A percentile compares a stretch with the other conserved stretches of the same genome.
These are phyloP conservation scores for Mongoloraphidia duomilia DNA, from an alignment of 2,888 invertebrate species.

Conservation along the genomic window DNA sequence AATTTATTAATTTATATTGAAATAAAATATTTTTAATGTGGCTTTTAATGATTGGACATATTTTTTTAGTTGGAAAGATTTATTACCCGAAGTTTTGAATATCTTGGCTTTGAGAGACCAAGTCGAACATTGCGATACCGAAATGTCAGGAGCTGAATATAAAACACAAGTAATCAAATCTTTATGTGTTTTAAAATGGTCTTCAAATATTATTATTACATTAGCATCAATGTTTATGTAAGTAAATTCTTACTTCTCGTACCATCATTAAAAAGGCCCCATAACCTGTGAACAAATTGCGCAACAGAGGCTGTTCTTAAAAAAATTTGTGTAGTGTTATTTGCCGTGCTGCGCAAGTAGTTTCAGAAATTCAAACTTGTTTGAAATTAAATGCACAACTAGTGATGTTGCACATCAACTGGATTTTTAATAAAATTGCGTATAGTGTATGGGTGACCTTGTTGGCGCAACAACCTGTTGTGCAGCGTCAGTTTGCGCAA, in stretches of 20 bases:
- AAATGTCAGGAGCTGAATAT: conserved; percentile 42
- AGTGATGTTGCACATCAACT: too few species aligned
- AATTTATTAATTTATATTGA: conserved; percentile 6
- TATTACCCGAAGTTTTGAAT: conserved; percentile 46
- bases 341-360: too few species aligned
- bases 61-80: conserved; percentile 46
- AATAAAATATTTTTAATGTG: background rate
- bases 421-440: too few species aligned
- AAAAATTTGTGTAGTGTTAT: too few species aligned
- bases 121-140: conserved; percentile 40
- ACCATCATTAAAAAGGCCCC: background rate
- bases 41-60: conserved; percentile 1
- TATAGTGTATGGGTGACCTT: too few species aligned
- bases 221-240: conserved; percentile 55
- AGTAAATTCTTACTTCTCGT: conserved; percentile 12
- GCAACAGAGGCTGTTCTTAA: too few species aligned
- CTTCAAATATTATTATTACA: conserved; percentile 41
- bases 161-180: conserved; percentile 43
- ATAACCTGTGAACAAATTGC: too few species aligned
- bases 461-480: too few species aligned
- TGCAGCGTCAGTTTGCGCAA: too few species aligned
- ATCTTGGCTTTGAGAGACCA: conserved; percentile 35
- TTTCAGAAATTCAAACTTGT: too few species aligned
- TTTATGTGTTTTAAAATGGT: conserved; percentile 46
- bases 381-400: too few species aligned